Conservation (phyloP, 2,888 invertebrate genomes). For the Callinectes sapidus region DNA sequence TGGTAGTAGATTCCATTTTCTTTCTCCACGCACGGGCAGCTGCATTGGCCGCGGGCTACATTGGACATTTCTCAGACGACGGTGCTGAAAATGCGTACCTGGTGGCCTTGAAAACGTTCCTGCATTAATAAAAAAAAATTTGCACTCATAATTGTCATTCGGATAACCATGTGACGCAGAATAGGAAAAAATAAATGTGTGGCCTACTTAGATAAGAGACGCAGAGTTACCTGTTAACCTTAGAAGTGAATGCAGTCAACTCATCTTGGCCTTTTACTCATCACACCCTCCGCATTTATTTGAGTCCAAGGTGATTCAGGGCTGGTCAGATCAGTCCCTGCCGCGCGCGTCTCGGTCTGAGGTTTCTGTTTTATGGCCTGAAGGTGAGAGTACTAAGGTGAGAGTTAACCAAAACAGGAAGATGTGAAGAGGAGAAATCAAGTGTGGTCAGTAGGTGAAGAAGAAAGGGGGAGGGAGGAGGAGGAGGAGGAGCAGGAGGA, state of each 20-base stretch:
- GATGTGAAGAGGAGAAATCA: background rate
- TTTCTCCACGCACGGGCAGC: background rate
- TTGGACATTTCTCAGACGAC: background rate
- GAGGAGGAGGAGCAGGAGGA: background rate
- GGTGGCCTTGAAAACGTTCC: background rate
- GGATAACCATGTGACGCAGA: background rate
- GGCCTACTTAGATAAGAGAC: background rate
- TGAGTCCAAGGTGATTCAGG: background rate
- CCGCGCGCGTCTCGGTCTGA: background rate
- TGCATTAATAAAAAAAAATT: background rate
- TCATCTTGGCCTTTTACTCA: background rate
- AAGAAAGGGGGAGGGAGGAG: background rate
- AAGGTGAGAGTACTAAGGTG: background rate
- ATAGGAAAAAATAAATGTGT: background rate
- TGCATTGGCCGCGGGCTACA: background rate
- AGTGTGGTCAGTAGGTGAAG: background rate
- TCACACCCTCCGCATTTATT: background rate
- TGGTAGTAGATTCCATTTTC: background rate
- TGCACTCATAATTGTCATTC: background rate
- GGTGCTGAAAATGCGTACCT: background rate
- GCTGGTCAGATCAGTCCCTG: background rate
- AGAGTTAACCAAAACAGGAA: conserved; percentile 16
- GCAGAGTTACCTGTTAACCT: conserved; percentile 6
- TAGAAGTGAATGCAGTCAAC: background rate
- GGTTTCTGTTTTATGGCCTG: background rate